These are phyloP conservation scores for Siniperca undulata DNA, from an alignment of 2,797 vertebrate genomes.

Conservation along the genomic window DNA sequence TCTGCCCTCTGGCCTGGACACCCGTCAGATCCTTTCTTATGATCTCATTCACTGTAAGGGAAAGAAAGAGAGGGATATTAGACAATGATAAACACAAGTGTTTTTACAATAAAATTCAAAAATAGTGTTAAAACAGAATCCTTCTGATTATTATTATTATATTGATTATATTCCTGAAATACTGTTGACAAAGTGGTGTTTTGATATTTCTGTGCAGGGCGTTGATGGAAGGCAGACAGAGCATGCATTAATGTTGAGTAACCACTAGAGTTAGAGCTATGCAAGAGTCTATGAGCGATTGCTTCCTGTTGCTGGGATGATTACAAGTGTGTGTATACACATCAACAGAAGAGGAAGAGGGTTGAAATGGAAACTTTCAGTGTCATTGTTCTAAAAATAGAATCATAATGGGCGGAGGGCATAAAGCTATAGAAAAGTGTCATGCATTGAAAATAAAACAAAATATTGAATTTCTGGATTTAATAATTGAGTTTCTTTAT, in stretches of 20 bases:
- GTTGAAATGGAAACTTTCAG: slow-evolving; percentile 90
- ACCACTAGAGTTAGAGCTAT: slow-evolving; percentile 78
- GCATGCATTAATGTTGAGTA: slow-evolving; percentile 54
- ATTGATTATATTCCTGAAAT: background rate
- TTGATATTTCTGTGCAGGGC: background rate
- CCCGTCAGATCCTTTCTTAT: slow-evolving; percentile 99
- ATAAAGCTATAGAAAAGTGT: background rate
- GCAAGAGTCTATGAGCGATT: slow-evolving; percentile 20
- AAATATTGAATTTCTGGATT: background rate
- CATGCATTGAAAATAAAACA: background rate
- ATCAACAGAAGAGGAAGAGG: slow-evolving; percentile 67
- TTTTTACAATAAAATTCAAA: slow-evolving; percentile 4
- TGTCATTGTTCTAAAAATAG: slow-evolving; percentile 88
- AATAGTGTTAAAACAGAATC: background rate
- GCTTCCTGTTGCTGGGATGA: slow-evolving; percentile 86
- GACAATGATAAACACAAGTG: background rate
- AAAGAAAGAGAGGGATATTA: slow-evolving; percentile 30
- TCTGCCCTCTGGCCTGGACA: slow-evolving; percentile 92
- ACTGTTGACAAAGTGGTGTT: background rate
- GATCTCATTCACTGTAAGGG: slow-evolving; percentile 95
- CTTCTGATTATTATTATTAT: background rate
- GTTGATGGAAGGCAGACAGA: background rate
- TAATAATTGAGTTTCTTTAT: background rate
- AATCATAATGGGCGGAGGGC: slow-evolving; percentile 45
- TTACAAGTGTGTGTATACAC: slow-evolving; percentile 44